Evolutionary conservation across 2,888 invertebrate genomes (phyloP).

Genomic region (Dioctria linearis): DNA sequence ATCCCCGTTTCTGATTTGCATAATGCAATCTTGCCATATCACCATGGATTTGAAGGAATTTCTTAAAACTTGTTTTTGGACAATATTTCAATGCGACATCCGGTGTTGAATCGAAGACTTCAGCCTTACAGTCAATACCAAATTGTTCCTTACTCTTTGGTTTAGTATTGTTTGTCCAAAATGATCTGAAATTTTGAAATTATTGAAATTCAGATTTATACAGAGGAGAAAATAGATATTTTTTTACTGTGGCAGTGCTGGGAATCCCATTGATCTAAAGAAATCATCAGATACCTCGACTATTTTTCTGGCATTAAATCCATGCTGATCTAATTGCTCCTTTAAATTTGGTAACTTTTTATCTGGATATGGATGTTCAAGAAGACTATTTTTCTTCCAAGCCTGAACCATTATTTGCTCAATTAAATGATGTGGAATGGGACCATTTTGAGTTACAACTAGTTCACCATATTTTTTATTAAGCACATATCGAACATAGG

Average conservation of each 20-base stretch:
- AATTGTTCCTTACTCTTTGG: constrained; percentile 66
- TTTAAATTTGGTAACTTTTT: constrained; percentile 81
- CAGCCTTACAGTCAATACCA: constrained; percentile 66
- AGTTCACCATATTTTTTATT: constrained; percentile 79
- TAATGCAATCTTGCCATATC: constrained; percentile 63
- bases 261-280: constrained; percentile 65
- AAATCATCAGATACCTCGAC: constrained; percentile 66
- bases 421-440: constrained; percentile 83
- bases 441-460: constrained; percentile 75
- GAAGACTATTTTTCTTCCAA: constrained; percentile 66
- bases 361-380: constrained; percentile 81
- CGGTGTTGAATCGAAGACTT: constrained; percentile 67
- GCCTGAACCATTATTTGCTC: constrained; percentile 72
- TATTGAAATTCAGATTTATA: no score
- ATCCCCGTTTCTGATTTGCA: constrained; percentile 64
- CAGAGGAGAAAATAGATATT: no score
- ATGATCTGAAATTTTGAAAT: constrained; percentile 53
- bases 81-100: constrained; percentile 68
- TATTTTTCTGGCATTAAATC: constrained; percentile 64
- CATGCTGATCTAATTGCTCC: constrained; percentile 65
- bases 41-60: constrained; percentile 64
- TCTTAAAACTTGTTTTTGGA: constrained; percentile 67
- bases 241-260: constrained; percentile 23
- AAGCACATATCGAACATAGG: constrained; percentile 82
- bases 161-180: constrained; percentile 65